Evolutionary conservation across 2,888 invertebrate genomes (phyloP).

Genomic region (Noctuana brunneofusca): DNA sequence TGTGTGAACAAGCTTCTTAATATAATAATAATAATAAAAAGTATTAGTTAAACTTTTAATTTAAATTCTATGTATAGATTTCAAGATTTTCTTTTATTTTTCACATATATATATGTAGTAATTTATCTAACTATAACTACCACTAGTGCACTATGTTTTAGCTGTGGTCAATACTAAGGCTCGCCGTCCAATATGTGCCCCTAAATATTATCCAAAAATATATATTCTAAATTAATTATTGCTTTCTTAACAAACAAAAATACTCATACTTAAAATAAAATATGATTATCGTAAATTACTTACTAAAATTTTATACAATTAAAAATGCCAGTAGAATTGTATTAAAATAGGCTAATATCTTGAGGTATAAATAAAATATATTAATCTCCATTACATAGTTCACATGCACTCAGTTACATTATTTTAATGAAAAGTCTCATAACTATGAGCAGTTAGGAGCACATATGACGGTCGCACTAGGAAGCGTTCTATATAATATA

Average conservation of each 20-base stretch:
- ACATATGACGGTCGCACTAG: conserved; percentile 63
- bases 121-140: conserved; percentile 78
- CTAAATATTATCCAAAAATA: conserved; percentile 38
- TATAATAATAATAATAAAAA: conserved; percentile 79
- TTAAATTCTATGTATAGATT: conserved; percentile 82
- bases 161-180: conserved; percentile 79
- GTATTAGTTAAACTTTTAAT: conserved; percentile 80
- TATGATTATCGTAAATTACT: conserved; percentile 18
- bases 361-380: conserved; percentile 36
- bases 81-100: conserved; percentile 71
- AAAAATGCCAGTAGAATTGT: conserved; percentile 29
- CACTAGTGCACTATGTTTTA: conserved; percentile 79
- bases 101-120: conserved; percentile 70
- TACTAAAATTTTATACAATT: conserved; percentile 32
- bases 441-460: conserved; percentile 47
- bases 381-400: conserved; percentile 20
- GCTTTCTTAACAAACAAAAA: conserved; percentile 19
- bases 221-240: conserved; percentile 33
- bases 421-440: conserved; percentile 35
- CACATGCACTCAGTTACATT: conserved; percentile 23
- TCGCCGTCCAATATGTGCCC: conserved; percentile 55
- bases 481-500: conserved; percentile 66
- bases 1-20: conserved; percentile 82
- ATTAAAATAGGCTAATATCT: conserved; percentile 34
- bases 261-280: conserved; percentile 27